Base-by-base conservation (phyloP, 1,140 invertebrate species). In the Diabrotica virgifera region DNA sequence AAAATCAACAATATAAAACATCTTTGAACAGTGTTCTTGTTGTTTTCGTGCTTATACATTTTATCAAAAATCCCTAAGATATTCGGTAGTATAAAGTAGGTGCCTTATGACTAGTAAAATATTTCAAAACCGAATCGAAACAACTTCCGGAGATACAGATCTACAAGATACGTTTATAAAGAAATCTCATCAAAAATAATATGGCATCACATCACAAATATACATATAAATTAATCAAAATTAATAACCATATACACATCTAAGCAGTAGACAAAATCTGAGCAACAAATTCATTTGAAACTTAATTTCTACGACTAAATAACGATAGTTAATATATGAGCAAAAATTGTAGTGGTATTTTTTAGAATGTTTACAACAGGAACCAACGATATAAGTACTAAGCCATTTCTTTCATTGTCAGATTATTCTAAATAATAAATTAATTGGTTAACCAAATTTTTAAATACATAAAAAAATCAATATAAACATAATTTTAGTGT, bases 121-220 rank as follows among this genome's bases (percentile, higher is more conserved):
- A 51, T 50, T 59, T 59, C 40, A 46, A 46, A 5, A 59, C 38
- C 55, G 36, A 57, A 35, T 13, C 5, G 38, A 59, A 59, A 59
- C 36, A 40, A 24, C 14, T 50, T n/a, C 37, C 13, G 46, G 10
- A 24, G 12, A 50, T 35, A 24, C 8, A 50, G 37, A 50, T 24
- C 36, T 46, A 11, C 12, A n/a, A 7, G 58, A 12, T 14, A 10
- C 40, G 37, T 24, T n/a, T 46, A 54, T 14, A 50, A 60, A 60
- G 14, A 52, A 52, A 54, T 13, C 35, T 12, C 52, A n/a, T 52
- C 37, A 35, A 55, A 11, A 62, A 12, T n/a, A 37, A n/a, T 54
- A 62, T 62, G 60, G 60, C 51, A 62, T 62, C 60, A 62, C 51
- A 62, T 62, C 60, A 62, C 60, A 62, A 62, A 62, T 54, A 40